phyloP scores from a whole-genome alignment of 2,797 vertebrate genomes.

The Xiphophorus birchmanni region DNA sequence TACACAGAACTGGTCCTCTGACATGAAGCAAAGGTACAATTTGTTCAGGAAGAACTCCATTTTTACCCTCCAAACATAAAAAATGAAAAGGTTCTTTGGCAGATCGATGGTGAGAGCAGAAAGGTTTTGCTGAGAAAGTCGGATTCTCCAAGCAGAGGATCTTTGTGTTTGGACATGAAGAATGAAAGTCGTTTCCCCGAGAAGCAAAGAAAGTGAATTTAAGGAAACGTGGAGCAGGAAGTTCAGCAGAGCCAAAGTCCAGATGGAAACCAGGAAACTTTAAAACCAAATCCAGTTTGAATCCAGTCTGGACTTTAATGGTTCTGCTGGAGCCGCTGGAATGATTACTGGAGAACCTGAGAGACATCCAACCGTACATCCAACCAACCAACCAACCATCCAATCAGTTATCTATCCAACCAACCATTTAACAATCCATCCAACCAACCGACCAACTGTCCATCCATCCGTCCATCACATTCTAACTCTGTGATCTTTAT shows the following conservation, averaged over 20 bases:
- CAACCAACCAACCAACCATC: too few species aligned
- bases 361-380: too few species aligned
- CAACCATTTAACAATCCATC: too few species aligned
- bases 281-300: too few species aligned
- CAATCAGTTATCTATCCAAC: too few species aligned
- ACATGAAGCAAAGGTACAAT: not conserved
- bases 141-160: not conserved
- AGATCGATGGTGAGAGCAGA: not conserved
- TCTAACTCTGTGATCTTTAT: conserved; percentile 13
- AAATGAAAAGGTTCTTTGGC: not conserved
- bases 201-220: not conserved
- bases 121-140: not conserved
- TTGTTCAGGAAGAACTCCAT: not conserved
- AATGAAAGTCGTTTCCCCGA: not conserved
- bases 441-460: not conserved
- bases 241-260: too few species aligned
- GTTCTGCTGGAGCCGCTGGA: too few species aligned
- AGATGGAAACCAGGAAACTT: too few species aligned
- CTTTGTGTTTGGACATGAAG: not conserved
- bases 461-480: not conserved
- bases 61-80: not conserved
- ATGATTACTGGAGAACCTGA: too few species aligned
- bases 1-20: not conserved
- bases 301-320: too few species aligned
- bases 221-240: not conserved